Evolutionary conservation across 2,113 vertebrate species (phyloP).

Genomic region (Rallus limicola): DNA sequence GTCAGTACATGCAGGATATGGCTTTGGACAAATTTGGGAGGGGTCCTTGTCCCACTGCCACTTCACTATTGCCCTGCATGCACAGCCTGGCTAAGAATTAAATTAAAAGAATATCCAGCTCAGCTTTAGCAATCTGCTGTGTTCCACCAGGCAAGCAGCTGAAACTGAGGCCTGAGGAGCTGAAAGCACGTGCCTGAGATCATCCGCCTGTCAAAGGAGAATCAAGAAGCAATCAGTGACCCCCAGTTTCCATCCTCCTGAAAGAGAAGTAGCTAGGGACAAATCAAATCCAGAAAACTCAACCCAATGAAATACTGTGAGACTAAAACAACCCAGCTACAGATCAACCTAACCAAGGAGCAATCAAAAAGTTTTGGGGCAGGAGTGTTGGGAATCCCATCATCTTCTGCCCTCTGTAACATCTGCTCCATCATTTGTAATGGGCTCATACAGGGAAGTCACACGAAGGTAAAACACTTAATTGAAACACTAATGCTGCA

Average conservation of each 20-base stretch:
- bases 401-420: neutral
- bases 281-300: neutral
- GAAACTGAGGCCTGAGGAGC: neutral
- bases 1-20: neutral
- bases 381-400: neutral
- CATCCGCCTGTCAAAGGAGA: neutral
- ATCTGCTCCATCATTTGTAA: neutral
- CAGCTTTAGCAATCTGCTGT: neutral
- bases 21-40: neutral
- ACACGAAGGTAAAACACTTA: neutral
- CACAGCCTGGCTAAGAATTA: neutral
- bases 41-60: neutral
- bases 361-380: neutral
- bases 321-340: neutral
- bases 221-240: neutral
- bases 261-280: neutral
- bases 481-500: constrained; percentile 35
- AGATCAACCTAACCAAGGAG: neutral
- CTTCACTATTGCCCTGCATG: neutral
- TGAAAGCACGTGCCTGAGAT: neutral
- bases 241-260: neutral
- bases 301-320: neutral
- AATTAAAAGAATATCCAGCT: neutral
- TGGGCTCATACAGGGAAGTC: neutral
- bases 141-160: neutral